Conservation (phyloP, 2,113 vertebrate species). For the Tenebrosternarchus preto region DNA sequence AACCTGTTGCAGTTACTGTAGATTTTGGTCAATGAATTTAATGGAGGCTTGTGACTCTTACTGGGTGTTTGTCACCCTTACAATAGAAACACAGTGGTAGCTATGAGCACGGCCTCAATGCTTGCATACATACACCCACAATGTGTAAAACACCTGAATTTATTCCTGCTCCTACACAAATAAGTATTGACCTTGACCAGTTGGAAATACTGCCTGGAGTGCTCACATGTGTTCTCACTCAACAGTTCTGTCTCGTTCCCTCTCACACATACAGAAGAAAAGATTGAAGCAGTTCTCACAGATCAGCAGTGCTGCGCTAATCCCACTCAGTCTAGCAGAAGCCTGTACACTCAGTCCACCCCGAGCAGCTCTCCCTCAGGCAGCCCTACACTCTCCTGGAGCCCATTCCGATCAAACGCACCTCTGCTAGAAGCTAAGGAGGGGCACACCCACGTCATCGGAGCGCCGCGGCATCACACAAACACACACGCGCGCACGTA, state of each 20-base stretch:
- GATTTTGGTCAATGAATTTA: slow-evolving; percentile 5
- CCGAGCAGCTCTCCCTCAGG: not conserved
- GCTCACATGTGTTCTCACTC: not conserved
- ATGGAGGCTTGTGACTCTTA: not conserved
- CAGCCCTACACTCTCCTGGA: not conserved
- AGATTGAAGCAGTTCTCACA: not conserved
- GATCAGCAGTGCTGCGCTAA: not conserved
- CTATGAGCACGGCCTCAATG: not conserved
- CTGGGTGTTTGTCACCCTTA: not conserved
- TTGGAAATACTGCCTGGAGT: slow-evolving; percentile 1
- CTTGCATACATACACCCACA: slow-evolving; percentile 2
- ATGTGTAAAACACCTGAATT: slow-evolving; percentile 9
- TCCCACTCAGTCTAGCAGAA: not conserved
- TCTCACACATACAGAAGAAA: not conserved
- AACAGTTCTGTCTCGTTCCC: not conserved
- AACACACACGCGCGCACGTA: slow-evolving; percentile 33
- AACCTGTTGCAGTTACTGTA: too few species aligned
- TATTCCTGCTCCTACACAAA: slow-evolving; percentile 3
- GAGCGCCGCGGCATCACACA: slow-evolving; percentile 23
- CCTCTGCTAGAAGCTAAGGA: slow-evolving; percentile 36
- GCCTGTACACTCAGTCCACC: not conserved
- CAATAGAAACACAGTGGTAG: not conserved
- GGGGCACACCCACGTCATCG: slow-evolving; percentile 32
- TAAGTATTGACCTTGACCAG: slow-evolving; percentile 34
- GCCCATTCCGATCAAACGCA: not conserved